Conservation (phyloP, 2,113 vertebrate species). For the Leptodactylus fuscus region DNA sequence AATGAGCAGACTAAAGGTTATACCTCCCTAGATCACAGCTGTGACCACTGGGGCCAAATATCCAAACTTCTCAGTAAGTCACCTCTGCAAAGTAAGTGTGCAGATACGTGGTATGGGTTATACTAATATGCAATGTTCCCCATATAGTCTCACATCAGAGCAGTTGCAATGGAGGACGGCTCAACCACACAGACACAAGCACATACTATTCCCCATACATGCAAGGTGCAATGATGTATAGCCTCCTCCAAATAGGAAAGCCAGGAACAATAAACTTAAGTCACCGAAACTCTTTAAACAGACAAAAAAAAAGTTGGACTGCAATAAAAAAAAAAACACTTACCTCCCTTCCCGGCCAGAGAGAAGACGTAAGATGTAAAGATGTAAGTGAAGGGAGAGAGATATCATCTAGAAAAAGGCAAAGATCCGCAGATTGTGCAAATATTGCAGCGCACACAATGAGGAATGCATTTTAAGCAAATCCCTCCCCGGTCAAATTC, state of each 20-base stretch:
- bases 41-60: too few species aligned
- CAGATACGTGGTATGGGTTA: too few species aligned
- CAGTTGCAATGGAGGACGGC: too few species aligned
- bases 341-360: conserved; percentile 54
- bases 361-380: conserved; percentile 13
- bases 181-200: background rate
- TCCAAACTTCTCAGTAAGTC: too few species aligned
- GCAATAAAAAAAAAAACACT: conserved; percentile 31
- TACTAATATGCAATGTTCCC: too few species aligned
- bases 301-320: background rate
- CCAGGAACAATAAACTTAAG: background rate
- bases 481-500: conserved; percentile 47
- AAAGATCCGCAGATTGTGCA: conserved; percentile 43
- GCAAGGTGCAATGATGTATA: background rate
- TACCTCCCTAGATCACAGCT: too few species aligned
- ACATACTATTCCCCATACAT: background rate
- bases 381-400: background rate
- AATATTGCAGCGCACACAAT: background rate
- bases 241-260: background rate
- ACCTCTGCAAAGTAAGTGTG: too few species aligned
- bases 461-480: conserved; percentile 58
- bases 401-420: conserved; percentile 17
- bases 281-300: background rate
- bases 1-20: too few species aligned
- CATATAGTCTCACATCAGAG: background rate